phyloP scores from a whole-genome alignment of 2,113 vertebrate species.

The Sclerurus mexicanus region DNA sequence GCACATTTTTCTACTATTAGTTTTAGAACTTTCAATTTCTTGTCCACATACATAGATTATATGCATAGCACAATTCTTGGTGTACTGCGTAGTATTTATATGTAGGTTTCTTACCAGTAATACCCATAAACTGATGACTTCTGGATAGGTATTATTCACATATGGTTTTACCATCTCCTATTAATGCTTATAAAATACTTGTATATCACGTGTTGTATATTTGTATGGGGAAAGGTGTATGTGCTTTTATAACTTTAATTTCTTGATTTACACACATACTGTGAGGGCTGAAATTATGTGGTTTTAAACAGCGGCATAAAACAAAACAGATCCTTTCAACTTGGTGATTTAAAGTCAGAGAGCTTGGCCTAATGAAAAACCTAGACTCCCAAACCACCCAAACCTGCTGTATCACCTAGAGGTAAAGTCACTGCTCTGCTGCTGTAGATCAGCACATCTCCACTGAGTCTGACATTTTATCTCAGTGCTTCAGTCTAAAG shows the following conservation, averaged over 20 bases:
- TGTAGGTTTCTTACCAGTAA: neutral
- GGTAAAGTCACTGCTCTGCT: neutral
- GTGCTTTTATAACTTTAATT: neutral
- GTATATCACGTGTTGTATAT: neutral
- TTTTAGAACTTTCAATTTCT: neutral
- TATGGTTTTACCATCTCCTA: neutral
- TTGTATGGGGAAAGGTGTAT: neutral
- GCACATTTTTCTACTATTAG: neutral
- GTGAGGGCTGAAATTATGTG: neutral
- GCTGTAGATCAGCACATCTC: neutral
- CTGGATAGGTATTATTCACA: neutral
- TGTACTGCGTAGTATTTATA: neutral
- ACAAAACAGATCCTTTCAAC: neutral
- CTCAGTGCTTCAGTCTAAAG: neutral
- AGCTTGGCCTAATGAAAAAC: neutral
- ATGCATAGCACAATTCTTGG: neutral
- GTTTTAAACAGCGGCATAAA: neutral
- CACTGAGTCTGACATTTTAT: neutral
- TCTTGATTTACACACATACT: neutral
- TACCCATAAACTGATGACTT: neutral
- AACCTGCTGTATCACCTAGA: neutral
- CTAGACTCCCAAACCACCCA: neutral
- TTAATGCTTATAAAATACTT: neutral
- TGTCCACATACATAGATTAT: neutral
- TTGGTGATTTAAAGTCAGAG: neutral